Conservation (phyloP, 2,888 invertebrate species). For the Creontiades dilutus region DNA sequence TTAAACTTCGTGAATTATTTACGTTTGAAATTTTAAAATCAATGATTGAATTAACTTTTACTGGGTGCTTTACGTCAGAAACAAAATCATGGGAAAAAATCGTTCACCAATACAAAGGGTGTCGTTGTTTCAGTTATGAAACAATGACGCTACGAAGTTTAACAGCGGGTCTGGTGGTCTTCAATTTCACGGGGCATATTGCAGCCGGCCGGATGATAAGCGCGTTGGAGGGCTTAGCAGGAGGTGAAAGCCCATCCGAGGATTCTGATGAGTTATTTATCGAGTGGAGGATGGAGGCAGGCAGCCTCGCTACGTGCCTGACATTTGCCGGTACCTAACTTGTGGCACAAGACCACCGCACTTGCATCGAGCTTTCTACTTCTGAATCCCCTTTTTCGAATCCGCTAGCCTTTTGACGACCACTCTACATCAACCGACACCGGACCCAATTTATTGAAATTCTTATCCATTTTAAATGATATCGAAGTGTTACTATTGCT, state of each 20-base stretch:
- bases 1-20: no score
- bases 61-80: no score
- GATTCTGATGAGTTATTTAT: conserved; percentile 49
- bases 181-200: conserved; percentile 26
- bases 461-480: no score
- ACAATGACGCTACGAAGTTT: background rate
- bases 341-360: conserved; percentile 28
- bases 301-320: conserved; percentile 37
- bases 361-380: conserved; percentile 24
- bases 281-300: background rate
- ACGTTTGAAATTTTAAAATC: no score
- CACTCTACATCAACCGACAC: no score
- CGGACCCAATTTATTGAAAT: no score
- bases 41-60: no score
- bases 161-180: background rate
- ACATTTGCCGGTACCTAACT: conserved; percentile 24
- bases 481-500: no score
- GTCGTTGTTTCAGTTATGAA: background rate
- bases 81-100: no score
- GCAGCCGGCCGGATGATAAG: background rate
- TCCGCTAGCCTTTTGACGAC: background rate
- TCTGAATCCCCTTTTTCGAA: background rate
- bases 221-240: background rate
- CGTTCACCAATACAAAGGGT: no score
- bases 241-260: conserved; percentile 19